Evolutionary conservation across 2,888 invertebrate genomes (phyloP), one percentile per base, ranked within the genome.

Genomic region (Calliopum simillimum): DNA sequence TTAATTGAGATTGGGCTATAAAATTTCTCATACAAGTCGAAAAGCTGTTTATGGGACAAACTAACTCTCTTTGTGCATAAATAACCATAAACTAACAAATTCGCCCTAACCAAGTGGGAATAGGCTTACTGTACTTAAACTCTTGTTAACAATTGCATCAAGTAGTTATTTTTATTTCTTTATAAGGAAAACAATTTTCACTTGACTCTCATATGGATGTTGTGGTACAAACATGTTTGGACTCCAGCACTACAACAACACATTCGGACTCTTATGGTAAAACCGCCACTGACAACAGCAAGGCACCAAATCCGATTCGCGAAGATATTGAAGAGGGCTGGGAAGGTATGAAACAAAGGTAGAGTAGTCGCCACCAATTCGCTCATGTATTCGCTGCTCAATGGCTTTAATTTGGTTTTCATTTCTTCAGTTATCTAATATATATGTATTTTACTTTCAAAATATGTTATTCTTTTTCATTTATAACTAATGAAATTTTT

Each of bases 171-270:
- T 4, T 47, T 13, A 0, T 46, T 47, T 58, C 19, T 1, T 8
- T 56, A n/a, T n/a, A n/a, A 81, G 81, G 82, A 43, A 96, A 95
- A 86, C 96, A 95, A 86, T 95, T 94, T 85, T 96, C 96, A 0
- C 87, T 97, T 77, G 97, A 97, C 86, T 96, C 96, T 0, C 92
- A 94, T 80, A 92, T 96, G 91, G 96, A 96, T 83, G 89, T 97
- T 81, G 95, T 96, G 21, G 85, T 85, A 51, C 93, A 94, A 81
- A 82, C 81, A 19, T 93, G 91, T 4, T 85, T 91, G 78, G 90
- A 91, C 85, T 87, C 88, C 53, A 88, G 78, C 62, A 76, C 78
- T 43, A 76, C 71, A 5, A 75, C 71, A 41, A 73, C 70, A 0
- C 72, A 72, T 8, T 74, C 75, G 12, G 79, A 79, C 41, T 75